Evolutionary conservation across 2,888 invertebrate genomes (phyloP).

Genomic region (Timema podura): DNA sequence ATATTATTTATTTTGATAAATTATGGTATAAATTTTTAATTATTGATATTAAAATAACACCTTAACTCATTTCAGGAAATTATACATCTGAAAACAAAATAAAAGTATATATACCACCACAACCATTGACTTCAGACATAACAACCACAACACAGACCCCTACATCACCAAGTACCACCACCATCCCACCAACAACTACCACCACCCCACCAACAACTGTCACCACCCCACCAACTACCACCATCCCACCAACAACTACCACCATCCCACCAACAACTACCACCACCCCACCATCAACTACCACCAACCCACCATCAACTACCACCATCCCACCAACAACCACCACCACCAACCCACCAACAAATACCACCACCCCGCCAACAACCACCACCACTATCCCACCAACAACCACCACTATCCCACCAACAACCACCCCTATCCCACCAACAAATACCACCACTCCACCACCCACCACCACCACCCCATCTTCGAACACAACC

Average conservation of each 20-base stretch:
- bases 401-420: neutral
- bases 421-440: neutral
- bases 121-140: too few species aligned
- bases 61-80: too few species aligned
- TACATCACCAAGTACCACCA: neutral
- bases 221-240: neutral
- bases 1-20: too few species aligned
- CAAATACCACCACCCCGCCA: neutral
- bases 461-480: neutral
- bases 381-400: neutral
- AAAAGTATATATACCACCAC: too few species aligned
- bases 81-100: too few species aligned
- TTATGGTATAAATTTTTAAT: too few species aligned
- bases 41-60: too few species aligned
- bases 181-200: neutral
- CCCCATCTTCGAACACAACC: neutral
- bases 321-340: conserved; percentile 1
- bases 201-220: neutral
- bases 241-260: neutral
- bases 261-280: neutral
- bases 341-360: neutral
- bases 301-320: neutral
- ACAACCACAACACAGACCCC: too few species aligned
- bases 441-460: neutral
- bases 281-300: neutral